Percentiles rank a stretch among this genome's conserved stretches.
Evolutionary conservation across 2,888 invertebrate genomes (phyloP).

Genomic region (Mycalesis mineus): DNA sequence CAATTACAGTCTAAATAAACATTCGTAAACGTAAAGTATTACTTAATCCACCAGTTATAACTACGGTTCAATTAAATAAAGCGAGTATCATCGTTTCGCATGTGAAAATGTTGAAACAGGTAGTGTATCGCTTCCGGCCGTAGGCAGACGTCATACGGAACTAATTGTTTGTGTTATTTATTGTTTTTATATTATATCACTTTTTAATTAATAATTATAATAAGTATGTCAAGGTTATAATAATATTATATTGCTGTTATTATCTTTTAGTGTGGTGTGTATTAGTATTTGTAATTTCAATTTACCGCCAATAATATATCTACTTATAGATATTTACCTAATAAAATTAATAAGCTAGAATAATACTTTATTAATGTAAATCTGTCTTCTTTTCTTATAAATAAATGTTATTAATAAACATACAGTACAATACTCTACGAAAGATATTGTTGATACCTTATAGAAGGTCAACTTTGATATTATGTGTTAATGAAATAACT

Average conservation of each 20-base stretch:
- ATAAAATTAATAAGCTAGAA: too few species aligned
- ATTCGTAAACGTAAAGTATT: not conserved
- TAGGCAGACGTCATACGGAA: conserved; percentile 18
- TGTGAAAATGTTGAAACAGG: conserved; percentile 15
- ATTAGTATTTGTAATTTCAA: too few species aligned
- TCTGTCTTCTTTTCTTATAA: too few species aligned
- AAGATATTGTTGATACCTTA: too few species aligned
- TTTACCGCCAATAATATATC: too few species aligned
- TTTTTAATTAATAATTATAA: not conserved
- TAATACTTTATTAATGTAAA: too few species aligned
- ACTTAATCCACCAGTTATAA: not conserved
- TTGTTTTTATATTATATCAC: not conserved
- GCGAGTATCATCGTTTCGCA: conserved; percentile 8
- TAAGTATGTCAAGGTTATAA: not conserved
- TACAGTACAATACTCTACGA: too few species aligned
- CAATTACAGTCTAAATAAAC: not conserved
- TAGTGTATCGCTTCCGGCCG: conserved; percentile 20
- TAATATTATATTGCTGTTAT: not conserved
- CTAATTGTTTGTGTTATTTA: conserved; percentile 5
- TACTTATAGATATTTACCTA: too few species aligned
- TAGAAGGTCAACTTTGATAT: too few species aligned
- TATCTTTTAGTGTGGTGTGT: too few species aligned
- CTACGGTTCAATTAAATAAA: conserved; percentile 16
- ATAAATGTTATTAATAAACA: too few species aligned
- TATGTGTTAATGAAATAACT: too few species aligned